phyloP scores from a whole-genome alignment of 1,140 invertebrate species.

The Octopus sinensis region DNA sequence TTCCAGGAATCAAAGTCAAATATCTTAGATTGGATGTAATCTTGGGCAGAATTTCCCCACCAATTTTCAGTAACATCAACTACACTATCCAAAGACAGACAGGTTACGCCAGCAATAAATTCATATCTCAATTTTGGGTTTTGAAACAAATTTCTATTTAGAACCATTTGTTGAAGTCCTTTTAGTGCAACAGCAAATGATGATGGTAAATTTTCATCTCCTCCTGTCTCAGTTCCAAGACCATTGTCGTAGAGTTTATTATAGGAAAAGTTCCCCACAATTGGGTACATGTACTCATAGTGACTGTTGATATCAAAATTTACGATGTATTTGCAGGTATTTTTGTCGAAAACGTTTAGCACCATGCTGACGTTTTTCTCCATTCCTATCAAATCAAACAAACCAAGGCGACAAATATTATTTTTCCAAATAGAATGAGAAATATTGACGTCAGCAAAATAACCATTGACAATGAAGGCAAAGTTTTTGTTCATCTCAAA shows the following conservation, averaged over 20 bases:
- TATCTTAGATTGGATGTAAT: slow-evolving; percentile 76
- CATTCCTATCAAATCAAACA: slow-evolving; percentile 88
- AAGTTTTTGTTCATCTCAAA: slow-evolving; percentile 48
- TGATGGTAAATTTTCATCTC: slow-evolving; percentile 37
- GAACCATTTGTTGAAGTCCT: slow-evolving; percentile 89
- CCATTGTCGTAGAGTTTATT: slow-evolving; percentile 77
- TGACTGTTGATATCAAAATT: slow-evolving; percentile 88
- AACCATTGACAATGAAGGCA: slow-evolving; percentile 68
- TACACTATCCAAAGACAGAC: slow-evolving; percentile 75
- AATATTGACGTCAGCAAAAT: slow-evolving; percentile 77
- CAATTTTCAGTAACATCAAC: slow-evolving; percentile 91
- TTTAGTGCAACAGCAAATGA: slow-evolving; percentile 82
- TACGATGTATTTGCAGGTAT: slow-evolving; percentile 79
- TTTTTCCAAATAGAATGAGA: slow-evolving; percentile 80
- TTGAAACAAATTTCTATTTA: slow-evolving; percentile 87
- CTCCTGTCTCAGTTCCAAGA: slow-evolving; percentile 22
- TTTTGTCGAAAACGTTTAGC: slow-evolving; percentile 74
- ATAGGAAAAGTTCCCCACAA: slow-evolving; percentile 73
- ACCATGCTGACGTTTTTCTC: slow-evolving; percentile 85
- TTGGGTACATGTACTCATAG: slow-evolving; percentile 83
- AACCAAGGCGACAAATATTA: slow-evolving; percentile 79
- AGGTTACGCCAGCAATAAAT: slow-evolving; percentile 74
- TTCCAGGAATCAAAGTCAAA: slow-evolving; percentile 99
- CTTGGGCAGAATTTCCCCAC: slow-evolving; percentile 78
- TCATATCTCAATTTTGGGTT: slow-evolving; percentile 84